Conservation (phyloP, 2,888 invertebrate genomes). For the Orthosia gracilis region DNA sequence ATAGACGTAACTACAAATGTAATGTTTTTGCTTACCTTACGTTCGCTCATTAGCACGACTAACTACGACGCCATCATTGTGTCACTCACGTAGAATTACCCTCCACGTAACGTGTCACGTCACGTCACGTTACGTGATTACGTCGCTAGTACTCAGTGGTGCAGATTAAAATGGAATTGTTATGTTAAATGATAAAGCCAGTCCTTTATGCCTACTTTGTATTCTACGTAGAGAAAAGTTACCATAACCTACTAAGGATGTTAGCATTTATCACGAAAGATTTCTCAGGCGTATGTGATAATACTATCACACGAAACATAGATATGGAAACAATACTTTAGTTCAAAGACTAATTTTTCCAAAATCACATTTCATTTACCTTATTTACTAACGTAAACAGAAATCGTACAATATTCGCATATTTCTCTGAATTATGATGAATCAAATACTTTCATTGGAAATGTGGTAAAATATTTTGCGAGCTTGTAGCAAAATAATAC, state of each 20-base stretch:
- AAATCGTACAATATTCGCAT: neutral
- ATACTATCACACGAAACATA: too few relatives aligned
- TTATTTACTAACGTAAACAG: neutral
- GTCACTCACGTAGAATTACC: slow-evolving; percentile 23
- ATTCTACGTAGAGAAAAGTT: too few relatives aligned
- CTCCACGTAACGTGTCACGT: slow-evolving; percentile 12
- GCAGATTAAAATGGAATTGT: slow-evolving; percentile 19
- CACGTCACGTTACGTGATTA: slow-evolving; percentile 17
- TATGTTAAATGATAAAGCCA: neutral
- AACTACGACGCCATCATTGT: slow-evolving; percentile 34
- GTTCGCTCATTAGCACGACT: slow-evolving; percentile 38
- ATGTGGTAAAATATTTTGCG: slow-evolving; percentile 9
- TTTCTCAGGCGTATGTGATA: too few relatives aligned
- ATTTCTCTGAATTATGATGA: neutral
- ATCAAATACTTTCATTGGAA: slow-evolving; percentile 1
- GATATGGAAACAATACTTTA: too few relatives aligned
- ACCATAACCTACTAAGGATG: too few relatives aligned
- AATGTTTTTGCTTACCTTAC: slow-evolving; percentile 41
- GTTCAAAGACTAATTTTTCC: too few relatives aligned
- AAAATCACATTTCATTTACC: too few relatives aligned
- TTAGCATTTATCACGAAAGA: too few relatives aligned
- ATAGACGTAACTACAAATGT: neutral
- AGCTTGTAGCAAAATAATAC: neutral
- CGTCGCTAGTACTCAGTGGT: neutral
- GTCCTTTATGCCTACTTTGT: too few relatives aligned